Base-by-base conservation (phyloP, 2,113 vertebrate genomes). In the Malurus melanocephalus region DNA sequence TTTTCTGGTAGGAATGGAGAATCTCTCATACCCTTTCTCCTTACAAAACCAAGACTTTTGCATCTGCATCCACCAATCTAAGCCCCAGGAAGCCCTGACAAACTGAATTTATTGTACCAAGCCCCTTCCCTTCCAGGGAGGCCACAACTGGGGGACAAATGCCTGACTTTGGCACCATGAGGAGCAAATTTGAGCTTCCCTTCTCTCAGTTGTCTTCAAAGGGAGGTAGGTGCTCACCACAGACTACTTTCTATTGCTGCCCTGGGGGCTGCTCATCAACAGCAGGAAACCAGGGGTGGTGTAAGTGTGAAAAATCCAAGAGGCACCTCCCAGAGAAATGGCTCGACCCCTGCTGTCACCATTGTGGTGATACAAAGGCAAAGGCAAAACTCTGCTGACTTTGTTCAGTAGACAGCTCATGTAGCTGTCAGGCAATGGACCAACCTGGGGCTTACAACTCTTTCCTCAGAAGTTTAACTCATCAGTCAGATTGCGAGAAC, bases 41-140 rank as follows among this genome's bases (percentile, higher is more conserved):
- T 69, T 30, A 35, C 6, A n/a, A 48, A 80, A 23, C 30, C 67
- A 65, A 49, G 26, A n/a, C 5, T 35, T 76, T 8, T 40, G 49
- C 8, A 7, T 51, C 51, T 42, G n/a, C 12, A 79, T 33, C 48
- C 60, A 30, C 32, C 23, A 56, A 2, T 7, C 33, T 33, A 17
- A 74, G 22, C 9, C 73, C 0, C 0, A 23, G 52, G 33, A 17
- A 78, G 4, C 23, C 16, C 6, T 33, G 46, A 10, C 16, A 51
- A 59, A 1, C 12, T 62, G 72, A 55, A n/a, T 7, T 21, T 23
- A 10, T 42, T 28, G 2, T 24, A 22, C 42, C 38, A n/a, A 32
- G 4, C 0, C 1, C n/a, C 57, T 66, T 6, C 17, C 1, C 38
- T 45, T 85, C 53, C 43, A 32, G 21, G 6, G 42, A 32, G 27